Percentiles rank a stretch among this genome's conserved stretches.
Evolutionary conservation across 2,113 vertebrate genomes (phyloP).

Genomic region (Lamprologus ornatipinnis): DNA sequence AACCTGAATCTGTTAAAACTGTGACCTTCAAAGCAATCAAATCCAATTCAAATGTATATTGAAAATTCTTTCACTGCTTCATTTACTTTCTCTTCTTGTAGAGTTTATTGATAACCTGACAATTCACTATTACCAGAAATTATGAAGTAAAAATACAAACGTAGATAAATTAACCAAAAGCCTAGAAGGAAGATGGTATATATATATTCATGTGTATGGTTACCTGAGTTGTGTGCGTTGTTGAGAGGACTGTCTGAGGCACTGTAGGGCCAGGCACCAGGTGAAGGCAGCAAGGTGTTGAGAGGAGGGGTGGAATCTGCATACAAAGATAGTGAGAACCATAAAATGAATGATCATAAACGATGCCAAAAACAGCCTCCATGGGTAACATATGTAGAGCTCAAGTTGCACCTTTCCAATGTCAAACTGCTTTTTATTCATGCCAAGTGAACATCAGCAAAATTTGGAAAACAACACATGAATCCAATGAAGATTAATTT

Average conservation of each 20-base stretch:
- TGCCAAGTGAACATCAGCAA: background rate
- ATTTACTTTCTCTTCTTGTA: background rate
- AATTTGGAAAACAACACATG: background rate
- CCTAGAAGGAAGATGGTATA: background rate
- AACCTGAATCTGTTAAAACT: background rate
- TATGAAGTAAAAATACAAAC: background rate
- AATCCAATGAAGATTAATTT: background rate
- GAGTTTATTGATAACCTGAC: background rate
- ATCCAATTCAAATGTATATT: background rate
- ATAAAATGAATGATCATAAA: background rate
- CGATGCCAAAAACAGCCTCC: background rate
- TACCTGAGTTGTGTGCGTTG: conserved; percentile 99
- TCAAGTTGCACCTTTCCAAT: background rate
- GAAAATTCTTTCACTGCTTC: background rate
- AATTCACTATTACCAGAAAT: background rate
- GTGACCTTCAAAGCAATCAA: background rate
- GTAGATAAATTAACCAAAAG: background rate
- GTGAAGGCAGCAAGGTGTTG: conserved; percentile 99
- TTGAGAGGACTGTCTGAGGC: conserved; percentile 99
- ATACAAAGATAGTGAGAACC: background rate
- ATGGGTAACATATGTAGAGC: background rate
- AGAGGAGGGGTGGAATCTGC: conserved; percentile 98
- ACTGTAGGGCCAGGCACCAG: conserved; percentile 99
- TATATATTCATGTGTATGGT: background rate
- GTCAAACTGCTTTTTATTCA: background rate